Evolutionary conservation across 1,140 invertebrate species (phyloP), one percentile per base, ranked within the genome.

Genomic region (Drosophila pallidifrons): DNA sequence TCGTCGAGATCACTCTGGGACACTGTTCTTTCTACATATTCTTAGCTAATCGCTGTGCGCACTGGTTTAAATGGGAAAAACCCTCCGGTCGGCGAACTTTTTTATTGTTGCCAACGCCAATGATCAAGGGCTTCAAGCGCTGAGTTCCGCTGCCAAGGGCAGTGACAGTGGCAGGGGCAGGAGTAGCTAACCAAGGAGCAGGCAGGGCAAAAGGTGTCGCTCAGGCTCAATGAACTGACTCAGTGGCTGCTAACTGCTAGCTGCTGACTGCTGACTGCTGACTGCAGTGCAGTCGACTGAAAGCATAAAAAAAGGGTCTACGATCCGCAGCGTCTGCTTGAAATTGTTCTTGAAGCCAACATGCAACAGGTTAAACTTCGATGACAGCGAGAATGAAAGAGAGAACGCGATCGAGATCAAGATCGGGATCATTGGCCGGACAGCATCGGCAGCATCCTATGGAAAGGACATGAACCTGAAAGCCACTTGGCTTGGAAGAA

Each of bases 381-480:
- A 7, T 10, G 8, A 8, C 30, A 38, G 10, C 35, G 35, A 38
- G 8, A 8, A 38, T 10, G 35, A 38, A 2, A 38, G 35, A 38
- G 35, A 38, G 10, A 38, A 2, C 1, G 35, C 7, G 35, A 38
- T 32, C 35, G 20, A 52, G 10, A 20, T n/a, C 8, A 10, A 7
- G 41, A 43, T 30, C 64, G 54, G 74, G 80, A 79, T 75, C 79
- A 82, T 70, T 82, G 79, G 61, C 79, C 70, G 20, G 47, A 47
- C 41, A 43, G 13, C 41, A 43, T 43, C 77, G 71, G 55, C 41
- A 43, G 13, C 41, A 43, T 43, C 77, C 60, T 64, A 51, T 49
- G 58, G 38, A 81, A 81, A 82, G 79, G 79, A 82, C 74, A 77
- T 74, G 74, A 73, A 81, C 79, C 73, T 38, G 28, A 35, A 20